Conservation (phyloP, 1,140 invertebrate species). For the Drosophila sp. region DNA sequence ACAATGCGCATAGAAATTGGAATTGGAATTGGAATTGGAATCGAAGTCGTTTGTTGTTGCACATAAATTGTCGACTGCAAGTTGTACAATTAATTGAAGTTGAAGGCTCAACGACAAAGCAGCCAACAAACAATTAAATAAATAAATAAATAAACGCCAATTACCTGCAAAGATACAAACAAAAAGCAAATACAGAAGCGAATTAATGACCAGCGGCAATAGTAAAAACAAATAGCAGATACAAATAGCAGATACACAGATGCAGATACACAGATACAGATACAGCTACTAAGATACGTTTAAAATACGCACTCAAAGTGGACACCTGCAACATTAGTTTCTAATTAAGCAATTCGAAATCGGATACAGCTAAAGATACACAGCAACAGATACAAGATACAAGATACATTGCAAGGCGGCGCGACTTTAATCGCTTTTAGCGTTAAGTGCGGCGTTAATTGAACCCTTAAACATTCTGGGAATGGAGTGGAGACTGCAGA, state of each 20-base stretch:
- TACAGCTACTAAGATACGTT: constrained; percentile 5
- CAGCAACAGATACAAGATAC: constrained; percentile 26
- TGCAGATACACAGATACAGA: constrained; percentile 11
- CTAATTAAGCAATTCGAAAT: constrained; percentile 75
- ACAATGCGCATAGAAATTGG: constrained; percentile 50
- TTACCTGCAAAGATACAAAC: constrained; percentile 51
- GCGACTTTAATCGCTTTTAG: constrained; percentile 34
- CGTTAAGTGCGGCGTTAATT: constrained; percentile 43
- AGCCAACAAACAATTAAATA: constrained; percentile 65
- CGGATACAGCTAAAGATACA: constrained; percentile 24
- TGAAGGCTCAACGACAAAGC: constrained; percentile 64
- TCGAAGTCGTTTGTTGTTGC: constrained; percentile 28
- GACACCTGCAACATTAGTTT: constrained; percentile 54
- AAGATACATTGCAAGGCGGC: constrained; percentile 7
- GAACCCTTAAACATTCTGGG: constrained; percentile 18
- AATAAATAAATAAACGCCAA: constrained; percentile 52
- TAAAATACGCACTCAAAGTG: constrained; percentile 32
- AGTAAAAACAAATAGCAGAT: constrained; percentile 10
- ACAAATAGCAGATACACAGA: constrained; percentile 36
- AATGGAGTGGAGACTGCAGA: constrained; percentile 29
- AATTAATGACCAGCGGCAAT: constrained; percentile 15
- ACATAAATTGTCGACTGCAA: constrained; percentile 21
- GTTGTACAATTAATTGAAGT: constrained; percentile 67
- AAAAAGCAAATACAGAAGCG: constrained; percentile 19
- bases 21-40: constrained; percentile 58